Percentiles rank a stretch among this genome's conserved stretches.
phyloP scores from a whole-genome alignment of 2,888 invertebrate species.

The Lasioglossum calceatum region DNA sequence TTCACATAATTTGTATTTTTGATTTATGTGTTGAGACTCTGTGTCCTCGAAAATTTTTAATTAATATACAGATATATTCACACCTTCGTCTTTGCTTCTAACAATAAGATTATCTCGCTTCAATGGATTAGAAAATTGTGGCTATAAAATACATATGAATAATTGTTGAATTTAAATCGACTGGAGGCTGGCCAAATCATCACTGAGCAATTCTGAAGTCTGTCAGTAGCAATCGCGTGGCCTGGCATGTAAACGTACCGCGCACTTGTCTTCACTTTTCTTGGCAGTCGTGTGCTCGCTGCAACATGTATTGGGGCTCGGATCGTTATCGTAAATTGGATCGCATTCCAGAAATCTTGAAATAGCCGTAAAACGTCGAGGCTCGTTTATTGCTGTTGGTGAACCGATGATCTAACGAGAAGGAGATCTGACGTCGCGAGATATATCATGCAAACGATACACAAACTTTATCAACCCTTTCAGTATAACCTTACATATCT shows the following conservation, averaged over 20 bases:
- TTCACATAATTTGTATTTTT: neutral
- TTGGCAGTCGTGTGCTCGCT: neutral
- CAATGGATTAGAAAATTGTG: neutral
- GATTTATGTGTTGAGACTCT: too few relatives aligned
- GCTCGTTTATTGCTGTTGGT: constrained; percentile 35
- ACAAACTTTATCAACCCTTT: neutral
- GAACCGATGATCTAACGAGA: constrained; percentile 9
- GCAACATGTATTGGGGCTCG: constrained; percentile 41
- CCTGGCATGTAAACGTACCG: constrained; percentile 35
- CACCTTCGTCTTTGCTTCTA: too few relatives aligned
- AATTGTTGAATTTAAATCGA: neutral
- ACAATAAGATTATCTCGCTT: neutral
- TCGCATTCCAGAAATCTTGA: constrained; percentile 74
- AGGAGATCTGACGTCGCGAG: neutral
- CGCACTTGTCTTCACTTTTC: constrained; percentile 39
- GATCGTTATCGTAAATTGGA: constrained; percentile 77
- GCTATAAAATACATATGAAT: neutral
- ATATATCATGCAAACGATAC: neutral
- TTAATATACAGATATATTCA: too few relatives aligned
- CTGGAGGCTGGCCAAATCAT: constrained; percentile 3
- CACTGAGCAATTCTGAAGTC: constrained; percentile 24
- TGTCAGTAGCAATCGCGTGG: constrained; percentile 40
- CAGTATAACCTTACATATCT: neutral
- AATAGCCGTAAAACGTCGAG: constrained; percentile 64
- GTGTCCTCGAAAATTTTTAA: too few relatives aligned